Conservation (phyloP, 2,888 invertebrate genomes). For the Tanaodytes sp. region DNA sequence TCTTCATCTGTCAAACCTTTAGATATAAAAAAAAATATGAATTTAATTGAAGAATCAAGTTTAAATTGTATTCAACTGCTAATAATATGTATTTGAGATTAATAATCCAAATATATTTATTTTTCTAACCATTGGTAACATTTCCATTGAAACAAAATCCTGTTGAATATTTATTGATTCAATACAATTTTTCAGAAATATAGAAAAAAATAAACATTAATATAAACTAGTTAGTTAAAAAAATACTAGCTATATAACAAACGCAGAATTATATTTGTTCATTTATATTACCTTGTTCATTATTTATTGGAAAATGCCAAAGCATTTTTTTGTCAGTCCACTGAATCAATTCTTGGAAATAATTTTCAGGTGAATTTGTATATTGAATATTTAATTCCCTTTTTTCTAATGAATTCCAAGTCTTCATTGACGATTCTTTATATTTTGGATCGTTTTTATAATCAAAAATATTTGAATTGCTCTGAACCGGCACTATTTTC, state of each 20-base stretch:
- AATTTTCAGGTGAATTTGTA: conserved; percentile 86
- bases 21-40: not conserved
- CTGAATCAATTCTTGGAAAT: conserved; percentile 92
- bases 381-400: conserved; percentile 80
- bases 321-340: conserved; percentile 97
- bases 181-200: too few species aligned
- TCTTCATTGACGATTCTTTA: conserved; percentile 59
- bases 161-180: too few species aligned
- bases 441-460: conserved; percentile 7
- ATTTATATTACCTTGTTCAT: conserved; percentile 95
- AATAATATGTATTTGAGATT: not conserved
- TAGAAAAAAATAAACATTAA: too few species aligned
- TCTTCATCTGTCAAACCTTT: conserved; percentile 81
- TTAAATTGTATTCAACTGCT: not conserved
- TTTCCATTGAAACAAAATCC: too few species aligned
- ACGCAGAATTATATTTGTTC: too few species aligned
- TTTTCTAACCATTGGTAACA: too few species aligned
- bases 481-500: too few species aligned
- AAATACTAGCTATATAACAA: too few species aligned
- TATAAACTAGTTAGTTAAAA: too few species aligned
- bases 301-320: conserved; percentile 98
- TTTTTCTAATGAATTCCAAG: conserved; percentile 81
- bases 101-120: not conserved
- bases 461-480: conserved; percentile 20
- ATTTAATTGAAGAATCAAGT: too few species aligned